Conservation (phyloP, 2,888 invertebrate genomes). For the Drosophila demipolita region DNA sequence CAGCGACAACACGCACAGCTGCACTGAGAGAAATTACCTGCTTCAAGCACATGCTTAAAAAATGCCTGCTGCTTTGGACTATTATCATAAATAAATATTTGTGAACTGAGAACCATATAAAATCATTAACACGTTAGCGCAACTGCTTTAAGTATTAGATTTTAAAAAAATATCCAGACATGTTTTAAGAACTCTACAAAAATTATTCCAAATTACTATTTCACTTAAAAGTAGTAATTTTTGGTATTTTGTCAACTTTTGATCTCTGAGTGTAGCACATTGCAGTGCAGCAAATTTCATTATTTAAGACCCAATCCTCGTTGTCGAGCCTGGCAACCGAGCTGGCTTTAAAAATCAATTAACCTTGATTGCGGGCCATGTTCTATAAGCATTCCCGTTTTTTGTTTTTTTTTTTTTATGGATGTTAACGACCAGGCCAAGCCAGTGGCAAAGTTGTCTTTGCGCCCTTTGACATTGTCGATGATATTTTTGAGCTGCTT, state of each 20-base stretch:
- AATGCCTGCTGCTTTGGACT: background rate
- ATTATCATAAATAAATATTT: background rate
- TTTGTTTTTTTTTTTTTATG: slow-evolving; percentile 33
- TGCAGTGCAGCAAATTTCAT: slow-evolving; percentile 60
- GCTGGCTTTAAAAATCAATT: slow-evolving; percentile 81
- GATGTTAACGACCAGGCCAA: slow-evolving; percentile 14
- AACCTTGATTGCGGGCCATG: slow-evolving; percentile 80
- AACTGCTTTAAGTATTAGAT: background rate
- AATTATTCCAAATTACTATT: background rate
- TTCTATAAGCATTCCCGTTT: slow-evolving; percentile 29
- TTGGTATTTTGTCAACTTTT: background rate
- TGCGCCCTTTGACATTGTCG: slow-evolving; percentile 54
- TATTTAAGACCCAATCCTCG: slow-evolving; percentile 58
- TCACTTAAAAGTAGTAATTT: background rate
- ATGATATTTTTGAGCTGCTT: slow-evolving; percentile 1
- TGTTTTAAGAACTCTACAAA: background rate
- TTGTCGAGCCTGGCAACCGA: slow-evolving; percentile 26
- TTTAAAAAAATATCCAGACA: background rate
- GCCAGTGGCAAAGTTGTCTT: slow-evolving; percentile 35
- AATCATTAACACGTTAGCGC: background rate
- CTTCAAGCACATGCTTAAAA: background rate
- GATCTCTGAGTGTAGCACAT: slow-evolving; percentile 19
- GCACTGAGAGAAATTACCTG: background rate
- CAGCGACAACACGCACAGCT: slow-evolving; percentile 41
- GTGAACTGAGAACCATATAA: background rate